phyloP scores from a whole-genome alignment of 2,113 vertebrate genomes.

The Hymenochirus boettgeri region DNA sequence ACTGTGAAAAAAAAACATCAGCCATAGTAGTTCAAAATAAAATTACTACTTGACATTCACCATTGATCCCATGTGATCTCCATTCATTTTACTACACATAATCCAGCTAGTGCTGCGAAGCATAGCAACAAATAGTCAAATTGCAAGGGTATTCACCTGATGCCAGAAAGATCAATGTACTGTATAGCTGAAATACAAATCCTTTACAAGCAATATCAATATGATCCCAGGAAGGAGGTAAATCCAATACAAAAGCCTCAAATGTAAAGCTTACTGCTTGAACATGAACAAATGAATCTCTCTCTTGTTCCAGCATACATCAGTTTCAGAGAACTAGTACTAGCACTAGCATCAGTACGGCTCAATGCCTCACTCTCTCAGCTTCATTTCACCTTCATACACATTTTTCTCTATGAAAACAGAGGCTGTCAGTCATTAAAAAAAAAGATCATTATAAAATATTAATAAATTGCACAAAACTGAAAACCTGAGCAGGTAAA shows the following conservation, averaged over 20 bases:
- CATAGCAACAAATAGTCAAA: constrained; percentile 12
- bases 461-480: constrained; percentile 3
- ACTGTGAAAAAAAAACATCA: too few species aligned
- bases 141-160: constrained; percentile 8
- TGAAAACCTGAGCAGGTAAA: not conserved
- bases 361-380: constrained; percentile 13
- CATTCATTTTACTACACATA: constrained; percentile 16
- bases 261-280: constrained; percentile 6
- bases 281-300: not conserved
- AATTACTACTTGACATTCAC: not conserved
- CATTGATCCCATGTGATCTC: constrained; percentile 20
- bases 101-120: constrained; percentile 12
- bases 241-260: not conserved
- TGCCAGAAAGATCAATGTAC: constrained; percentile 10
- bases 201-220: not conserved
- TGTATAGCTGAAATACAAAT: not conserved
- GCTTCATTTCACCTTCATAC: constrained; percentile 6
- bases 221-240: not conserved
- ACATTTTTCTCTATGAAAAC: not conserved
- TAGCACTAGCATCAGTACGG: constrained; percentile 23
- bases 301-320: constrained; percentile 12
- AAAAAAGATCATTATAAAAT: constrained; percentile 7
- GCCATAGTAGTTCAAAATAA: too few species aligned
- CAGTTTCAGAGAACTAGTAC: constrained; percentile 22
- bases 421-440: constrained; percentile 12